phyloP scores from a whole-genome alignment of 2,797 vertebrate genomes.

The Clarias platycephalus region DNA sequence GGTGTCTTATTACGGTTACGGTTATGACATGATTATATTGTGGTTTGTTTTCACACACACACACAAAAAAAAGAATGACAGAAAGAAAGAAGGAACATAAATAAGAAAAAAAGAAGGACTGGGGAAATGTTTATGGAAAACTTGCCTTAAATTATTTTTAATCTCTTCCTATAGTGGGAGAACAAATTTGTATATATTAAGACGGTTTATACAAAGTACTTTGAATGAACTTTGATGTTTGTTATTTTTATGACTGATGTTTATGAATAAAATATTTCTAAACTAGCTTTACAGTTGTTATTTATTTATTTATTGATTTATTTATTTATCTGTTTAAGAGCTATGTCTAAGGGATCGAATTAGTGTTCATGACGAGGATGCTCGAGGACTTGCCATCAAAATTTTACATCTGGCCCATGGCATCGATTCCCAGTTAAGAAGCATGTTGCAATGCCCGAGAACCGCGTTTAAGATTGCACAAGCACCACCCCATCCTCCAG shows the following conservation, averaged over 20 bases:
- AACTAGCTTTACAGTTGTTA: slow-evolving; percentile 57
- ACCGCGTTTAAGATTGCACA: no score
- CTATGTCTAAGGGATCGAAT: neutral
- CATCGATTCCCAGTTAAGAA: no score
- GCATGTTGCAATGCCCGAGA: no score
- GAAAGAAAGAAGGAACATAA: slow-evolving; percentile 59
- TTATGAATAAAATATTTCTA: slow-evolving; percentile 83
- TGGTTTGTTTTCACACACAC: slow-evolving; percentile 63
- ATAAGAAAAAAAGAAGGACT: slow-evolving; percentile 56
- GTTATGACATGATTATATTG: slow-evolving; percentile 52
- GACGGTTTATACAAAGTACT: slow-evolving; percentile 79
- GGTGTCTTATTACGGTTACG: slow-evolving; percentile 51
- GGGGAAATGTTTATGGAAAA: slow-evolving; percentile 65
- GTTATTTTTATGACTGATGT: slow-evolving; percentile 85
- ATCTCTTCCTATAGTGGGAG: slow-evolving; percentile 68
- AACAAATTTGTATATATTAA: slow-evolving; percentile 77
- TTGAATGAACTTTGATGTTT: slow-evolving; percentile 82
- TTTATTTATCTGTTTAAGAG: neutral
- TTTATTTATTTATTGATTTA: neutral
- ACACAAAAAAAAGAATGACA: slow-evolving; percentile 30
- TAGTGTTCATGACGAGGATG: neutral
- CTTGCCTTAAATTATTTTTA: slow-evolving; percentile 86
- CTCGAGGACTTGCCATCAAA: neutral
- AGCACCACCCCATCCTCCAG: no score
- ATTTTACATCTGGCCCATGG: no score